Evolutionary conservation across 2,113 vertebrate species (phyloP).

Genomic region (Aptenodytes forsteri): DNA sequence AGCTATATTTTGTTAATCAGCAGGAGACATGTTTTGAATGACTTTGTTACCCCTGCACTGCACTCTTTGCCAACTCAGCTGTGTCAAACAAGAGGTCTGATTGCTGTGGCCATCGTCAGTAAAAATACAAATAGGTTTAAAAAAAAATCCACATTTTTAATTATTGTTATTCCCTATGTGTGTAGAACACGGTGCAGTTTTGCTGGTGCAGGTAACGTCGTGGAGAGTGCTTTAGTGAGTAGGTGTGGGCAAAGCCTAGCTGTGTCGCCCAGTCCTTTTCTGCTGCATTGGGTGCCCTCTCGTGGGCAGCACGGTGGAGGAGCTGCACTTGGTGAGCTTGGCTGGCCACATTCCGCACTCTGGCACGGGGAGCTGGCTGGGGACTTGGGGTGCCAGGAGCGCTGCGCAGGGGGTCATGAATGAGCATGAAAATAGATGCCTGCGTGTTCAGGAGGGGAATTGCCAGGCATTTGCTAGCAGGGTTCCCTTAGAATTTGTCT

Average conservation of each 20-base stretch:
- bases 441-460: neutral
- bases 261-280: rapidly evolving
- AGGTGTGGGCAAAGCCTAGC: neutral
- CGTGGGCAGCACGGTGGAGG: rapidly evolving
- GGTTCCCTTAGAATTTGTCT: neutral
- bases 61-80: neutral
- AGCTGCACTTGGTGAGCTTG: neutral
- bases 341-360: rapidly evolving
- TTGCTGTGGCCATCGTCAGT: neutral
- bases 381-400: rapidly evolving
- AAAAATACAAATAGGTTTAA: neutral
- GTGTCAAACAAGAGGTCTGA: neutral
- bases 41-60: neutral
- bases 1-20: neutral
- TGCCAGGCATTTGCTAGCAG: neutral
- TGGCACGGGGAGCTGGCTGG: neutral
- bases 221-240: neutral
- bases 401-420: rapidly evolving
- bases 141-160: neutral
- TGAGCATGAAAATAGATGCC: rapidly evolving
- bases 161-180: neutral
- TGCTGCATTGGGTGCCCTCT: neutral
- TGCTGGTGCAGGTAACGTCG: neutral
- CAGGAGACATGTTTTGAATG: neutral
- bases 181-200: neutral